phyloP scores from a whole-genome alignment of 2,797 vertebrate species.

The Anguilla obscura region DNA sequence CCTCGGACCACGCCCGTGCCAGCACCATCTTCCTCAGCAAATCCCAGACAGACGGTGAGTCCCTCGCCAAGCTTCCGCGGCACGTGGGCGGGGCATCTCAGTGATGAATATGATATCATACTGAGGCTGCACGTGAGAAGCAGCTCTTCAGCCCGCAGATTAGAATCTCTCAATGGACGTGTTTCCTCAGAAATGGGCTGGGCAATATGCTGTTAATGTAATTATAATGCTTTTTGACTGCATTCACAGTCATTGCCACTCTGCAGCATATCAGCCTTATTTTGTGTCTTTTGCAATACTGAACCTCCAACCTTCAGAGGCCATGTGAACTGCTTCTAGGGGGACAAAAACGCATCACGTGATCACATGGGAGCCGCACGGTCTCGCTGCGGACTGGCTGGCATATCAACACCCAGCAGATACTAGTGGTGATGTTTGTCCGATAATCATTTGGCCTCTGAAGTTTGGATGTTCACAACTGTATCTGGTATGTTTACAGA shows the following conservation, averaged over 20 bases:
- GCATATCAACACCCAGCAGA: too few species aligned
- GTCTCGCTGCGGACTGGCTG: too few species aligned
- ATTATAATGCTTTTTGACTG: too few species aligned
- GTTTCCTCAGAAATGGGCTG: not conserved
- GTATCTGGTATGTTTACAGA: not conserved
- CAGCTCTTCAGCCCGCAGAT: not conserved
- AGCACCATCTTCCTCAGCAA: conserved; percentile 85
- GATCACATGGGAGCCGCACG: too few species aligned
- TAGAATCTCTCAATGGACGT: not conserved
- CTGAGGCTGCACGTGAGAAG: not conserved
- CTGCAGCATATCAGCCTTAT: too few species aligned
- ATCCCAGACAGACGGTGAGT: conserved; percentile 81
- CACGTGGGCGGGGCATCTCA: not conserved
- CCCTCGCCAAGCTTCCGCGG: not conserved
- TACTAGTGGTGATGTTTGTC: not conserved
- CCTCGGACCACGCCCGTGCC: conserved; percentile 79
- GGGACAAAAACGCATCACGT: too few species aligned
- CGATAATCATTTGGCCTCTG: not conserved
- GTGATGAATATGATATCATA: not conserved
- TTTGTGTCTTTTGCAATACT: too few species aligned
- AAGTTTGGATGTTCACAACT: not conserved
- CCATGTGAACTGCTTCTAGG: too few species aligned
- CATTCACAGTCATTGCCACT: too few species aligned
- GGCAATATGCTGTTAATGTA: too few species aligned
- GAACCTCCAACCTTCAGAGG: too few species aligned